Evolutionary conservation across 2,797 vertebrate species (phyloP).

Genomic region (Catostomus latipinnis): DNA sequence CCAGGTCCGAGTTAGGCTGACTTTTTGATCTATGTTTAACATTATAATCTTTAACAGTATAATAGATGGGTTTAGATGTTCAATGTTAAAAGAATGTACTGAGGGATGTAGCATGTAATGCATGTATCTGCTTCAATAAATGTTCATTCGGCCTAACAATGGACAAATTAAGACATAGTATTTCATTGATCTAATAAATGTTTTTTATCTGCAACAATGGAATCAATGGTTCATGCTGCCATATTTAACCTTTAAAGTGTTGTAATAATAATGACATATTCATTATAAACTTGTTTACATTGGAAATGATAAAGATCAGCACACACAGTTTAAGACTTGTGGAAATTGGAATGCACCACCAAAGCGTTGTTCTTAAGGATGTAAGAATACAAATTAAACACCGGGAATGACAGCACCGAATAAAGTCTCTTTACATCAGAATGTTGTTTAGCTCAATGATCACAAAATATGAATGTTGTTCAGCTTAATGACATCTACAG

Average conservation of each 20-base stretch:
- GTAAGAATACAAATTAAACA: conserved; percentile 14
- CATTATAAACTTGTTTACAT: background rate
- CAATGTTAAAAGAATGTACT: background rate
- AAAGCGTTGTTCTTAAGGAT: background rate
- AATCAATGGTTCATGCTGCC: no score
- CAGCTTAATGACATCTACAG: background rate
- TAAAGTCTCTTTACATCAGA: background rate
- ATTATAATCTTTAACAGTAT: no score
- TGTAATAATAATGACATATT: background rate
- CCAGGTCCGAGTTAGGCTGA: background rate
- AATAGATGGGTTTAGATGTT: no score
- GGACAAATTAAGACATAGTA: conserved; percentile 8
- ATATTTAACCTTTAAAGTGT: background rate
- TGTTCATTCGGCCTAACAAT: background rate
- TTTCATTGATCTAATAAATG: background rate
- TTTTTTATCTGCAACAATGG: no score
- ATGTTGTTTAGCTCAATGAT: background rate
- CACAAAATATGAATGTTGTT: no score
- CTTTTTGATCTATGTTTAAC: background rate
- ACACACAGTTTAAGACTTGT: conserved; percentile 13
- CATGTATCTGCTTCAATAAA: background rate
- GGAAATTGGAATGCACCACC: conserved; percentile 3
- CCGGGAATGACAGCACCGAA: conserved; percentile 1
- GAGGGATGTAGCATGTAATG: background rate
- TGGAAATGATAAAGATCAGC: background rate